Evolutionary conservation across 2,113 vertebrate species (phyloP), one percentile per base, ranked within the genome.

Genomic region (Chaetops frenatus): DNA sequence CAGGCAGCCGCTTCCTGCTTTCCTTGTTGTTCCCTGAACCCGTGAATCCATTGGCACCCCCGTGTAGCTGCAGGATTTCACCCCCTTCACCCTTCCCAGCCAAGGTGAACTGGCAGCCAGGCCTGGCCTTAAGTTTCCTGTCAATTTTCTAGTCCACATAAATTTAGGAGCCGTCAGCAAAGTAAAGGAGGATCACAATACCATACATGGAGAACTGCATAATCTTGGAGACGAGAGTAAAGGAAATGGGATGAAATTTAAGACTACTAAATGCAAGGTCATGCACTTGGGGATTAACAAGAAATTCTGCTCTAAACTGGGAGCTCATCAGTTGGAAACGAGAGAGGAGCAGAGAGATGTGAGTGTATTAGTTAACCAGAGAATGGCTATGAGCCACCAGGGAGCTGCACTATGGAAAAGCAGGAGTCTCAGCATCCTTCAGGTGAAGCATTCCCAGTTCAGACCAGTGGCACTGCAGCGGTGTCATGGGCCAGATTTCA

Each of bases 231-330:
- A 94, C 8, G 92, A 85, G 94, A 89, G 95, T 95, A 95, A 96
- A 95, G 93, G 95, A 96, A 96, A 96, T 91, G 95, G 94, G 95
- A 96, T 97, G 95, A 95, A 94, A 96, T 97, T 97, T 96, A 96
- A 97, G 94, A 96, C 95, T 97, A 95, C 96, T 96, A 97, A 96
- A 96, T 97, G 95, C 96, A 94, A 97, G 96, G 96, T 97, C 96
- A 97, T 96, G 94, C 94, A 95, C 96, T 96, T 95, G 91, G 89
- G 95, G 95, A 97, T 96, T 97, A 97, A 97, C 94, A 95, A 89
- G 96, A 92, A 96, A 95, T 95, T 95, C 92, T 94, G 81, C 95
- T 96, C 81, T 94, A 97, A 97, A 97, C 77, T 96, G 95, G 91
- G 86, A 96, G 95, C 95, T 96, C 96, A 96, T 95, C 95, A 95